Evolutionary conservation across 2,888 invertebrate species (phyloP).

Genomic region (Phyto melanocephala): DNA sequence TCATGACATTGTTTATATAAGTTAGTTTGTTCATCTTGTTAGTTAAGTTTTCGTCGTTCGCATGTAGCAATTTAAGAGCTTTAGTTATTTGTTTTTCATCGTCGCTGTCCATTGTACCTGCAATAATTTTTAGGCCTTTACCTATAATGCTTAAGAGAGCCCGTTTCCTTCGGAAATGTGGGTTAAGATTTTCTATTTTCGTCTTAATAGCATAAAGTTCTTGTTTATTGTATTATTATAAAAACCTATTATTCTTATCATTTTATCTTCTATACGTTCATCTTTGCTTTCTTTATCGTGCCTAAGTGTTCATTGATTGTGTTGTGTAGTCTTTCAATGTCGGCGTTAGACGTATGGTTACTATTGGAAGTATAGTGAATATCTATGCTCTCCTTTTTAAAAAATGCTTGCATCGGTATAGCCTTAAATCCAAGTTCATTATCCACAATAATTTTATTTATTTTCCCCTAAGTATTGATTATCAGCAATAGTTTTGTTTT

Average conservation of each 20-base stretch:
- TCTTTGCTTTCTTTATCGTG: not conserved
- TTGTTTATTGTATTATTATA: not conserved
- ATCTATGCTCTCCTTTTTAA: no score
- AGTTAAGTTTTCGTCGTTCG: not conserved
- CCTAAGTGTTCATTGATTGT: not conserved
- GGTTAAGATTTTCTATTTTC: not conserved
- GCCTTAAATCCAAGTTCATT: no score
- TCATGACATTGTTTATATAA: not conserved
- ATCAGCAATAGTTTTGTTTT: slow-evolving; percentile 21
- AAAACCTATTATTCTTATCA: not conserved
- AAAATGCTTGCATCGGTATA: no score
- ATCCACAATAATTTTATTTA: not conserved
- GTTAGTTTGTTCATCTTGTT: not conserved
- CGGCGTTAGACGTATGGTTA: not conserved
- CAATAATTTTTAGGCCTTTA: not conserved
- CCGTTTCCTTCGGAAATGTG: not conserved
- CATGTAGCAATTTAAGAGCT: not conserved
- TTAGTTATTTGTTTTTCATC: not conserved
- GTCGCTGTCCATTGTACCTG: not conserved
- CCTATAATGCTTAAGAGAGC: not conserved
- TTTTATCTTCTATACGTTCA: not conserved
- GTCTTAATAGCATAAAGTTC: not conserved
- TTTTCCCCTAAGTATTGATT: not conserved
- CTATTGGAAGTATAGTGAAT: not conserved
- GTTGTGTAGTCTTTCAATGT: not conserved